phyloP scores from a whole-genome alignment of 2,888 invertebrate genomes.

The Autographa gamma region DNA sequence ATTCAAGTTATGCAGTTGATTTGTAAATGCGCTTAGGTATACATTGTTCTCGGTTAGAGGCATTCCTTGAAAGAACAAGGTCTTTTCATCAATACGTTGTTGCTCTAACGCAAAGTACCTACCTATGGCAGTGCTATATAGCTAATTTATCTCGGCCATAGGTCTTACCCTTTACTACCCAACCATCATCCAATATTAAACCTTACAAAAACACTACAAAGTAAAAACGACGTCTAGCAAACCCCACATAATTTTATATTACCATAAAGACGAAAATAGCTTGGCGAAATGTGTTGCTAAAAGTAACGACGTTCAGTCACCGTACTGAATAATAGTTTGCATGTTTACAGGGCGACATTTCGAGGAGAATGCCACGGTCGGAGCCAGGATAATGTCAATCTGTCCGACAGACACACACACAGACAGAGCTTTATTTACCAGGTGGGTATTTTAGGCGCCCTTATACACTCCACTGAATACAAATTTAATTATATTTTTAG shows the following conservation, averaged over 20 bases:
- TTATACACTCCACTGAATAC: conserved; percentile 4
- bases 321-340: conserved; percentile 54
- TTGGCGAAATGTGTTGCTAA: conserved; percentile 13
- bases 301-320: conserved; percentile 33
- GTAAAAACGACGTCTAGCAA: too few species aligned
- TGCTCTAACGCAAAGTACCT: too few species aligned
- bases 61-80: too few species aligned
- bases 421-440: conserved; percentile 38
- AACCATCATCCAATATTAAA: neutral
- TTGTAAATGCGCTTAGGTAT: too few species aligned
- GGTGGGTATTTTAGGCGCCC: conserved; percentile 27
- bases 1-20: too few species aligned
- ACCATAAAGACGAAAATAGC: neutral
- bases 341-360: conserved; percentile 63
- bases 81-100: too few species aligned
- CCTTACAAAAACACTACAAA: neutral
- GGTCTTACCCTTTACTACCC: neutral
- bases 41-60: too few species aligned
- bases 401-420: conserved; percentile 52
- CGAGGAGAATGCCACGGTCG: conserved; percentile 60
- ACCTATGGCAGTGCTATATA: too few species aligned
- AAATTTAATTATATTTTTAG: neutral
- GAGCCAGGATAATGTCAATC: conserved; percentile 65
- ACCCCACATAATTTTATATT: conserved; percentile 8
- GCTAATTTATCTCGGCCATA: neutral